Base-by-base conservation (phyloP, 2,113 vertebrate species). In the Siphamia tubifer region DNA sequence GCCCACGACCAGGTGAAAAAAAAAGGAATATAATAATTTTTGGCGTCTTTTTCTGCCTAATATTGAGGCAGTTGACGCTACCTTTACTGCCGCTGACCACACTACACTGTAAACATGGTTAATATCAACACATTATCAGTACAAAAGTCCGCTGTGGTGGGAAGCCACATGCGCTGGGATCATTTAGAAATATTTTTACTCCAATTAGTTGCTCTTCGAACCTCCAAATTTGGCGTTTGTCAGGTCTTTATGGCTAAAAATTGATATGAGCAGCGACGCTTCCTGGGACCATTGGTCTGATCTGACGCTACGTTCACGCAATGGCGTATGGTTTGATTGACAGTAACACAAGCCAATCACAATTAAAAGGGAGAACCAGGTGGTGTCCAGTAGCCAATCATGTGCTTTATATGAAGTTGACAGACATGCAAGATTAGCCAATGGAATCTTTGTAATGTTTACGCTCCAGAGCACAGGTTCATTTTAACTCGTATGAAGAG, bases 211-310 rank as follows among this genome's bases (percentile, higher is more conserved):
- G 21, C 32, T 7, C 6, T 6, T 10, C 44, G 32, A 67, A 42
- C 24, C 74, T 57, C 35, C 5, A 55, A 48, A 55, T 9, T 1
- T 23, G 2, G 15, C 28, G 44, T 10, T 16, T 38, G 13, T 0
- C 3, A 6, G 7, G 54, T 56, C 23, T 74, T 61, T 60, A 57
- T 74, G 39, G 62, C 51, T 54, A 68, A 67, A 74, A 73, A 74
- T 47, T 47, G 54, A 79, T 81, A 83, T 73, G 57, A 63, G 39
- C 34, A 48, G 36, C 39, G 54, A 8, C 45, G 81, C 82, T 87
- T 87, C 74, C 81, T 74, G 77, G 78, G 63, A 84, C 85, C 61
- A 70, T 71, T 40, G 56, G 70, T 31, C 55, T 83, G 76, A 48
- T 62, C 78, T 21, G 51, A 79, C 81, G 75, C 67, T 77, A 10